phyloP scores from a whole-genome alignment of 1,140 invertebrate species.

The Aphaenogaster ashmeadi region DNA sequence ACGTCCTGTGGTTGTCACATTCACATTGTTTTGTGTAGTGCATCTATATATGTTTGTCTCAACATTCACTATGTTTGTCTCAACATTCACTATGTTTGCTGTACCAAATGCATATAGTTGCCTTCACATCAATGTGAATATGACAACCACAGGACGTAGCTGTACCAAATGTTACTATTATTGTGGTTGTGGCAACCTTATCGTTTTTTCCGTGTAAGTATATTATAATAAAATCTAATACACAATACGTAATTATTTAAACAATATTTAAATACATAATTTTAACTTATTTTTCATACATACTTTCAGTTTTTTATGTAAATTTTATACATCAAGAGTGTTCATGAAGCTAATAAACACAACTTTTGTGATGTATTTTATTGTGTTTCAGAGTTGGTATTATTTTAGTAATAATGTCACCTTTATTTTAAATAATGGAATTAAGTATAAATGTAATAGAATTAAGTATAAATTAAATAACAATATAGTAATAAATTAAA shows the following conservation, averaged over 20 bases:
- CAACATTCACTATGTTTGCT: too few relatives aligned
- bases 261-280: background rate
- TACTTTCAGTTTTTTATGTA: background rate
- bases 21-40: too few relatives aligned
- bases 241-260: background rate
- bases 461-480: conserved; percentile 36
- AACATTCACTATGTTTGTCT: too few relatives aligned
- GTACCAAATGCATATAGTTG: too few relatives aligned
- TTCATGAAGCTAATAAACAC: background rate
- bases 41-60: too few relatives aligned
- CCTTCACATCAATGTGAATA: too few relatives aligned
- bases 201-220: too few relatives aligned
- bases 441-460: conserved; percentile 16
- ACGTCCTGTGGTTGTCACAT: too few relatives aligned
- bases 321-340: background rate
- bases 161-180: too few relatives aligned
- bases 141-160: too few relatives aligned
- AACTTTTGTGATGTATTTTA: background rate
- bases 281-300: background rate
- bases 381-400: background rate
- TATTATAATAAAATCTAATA: background rate
- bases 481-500: conserved; percentile 4
- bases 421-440: background rate
- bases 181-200: too few relatives aligned
- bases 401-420: background rate